Base-by-base conservation (phyloP, 2,888 invertebrate genomes). In the Lycaena phlaeas region DNA sequence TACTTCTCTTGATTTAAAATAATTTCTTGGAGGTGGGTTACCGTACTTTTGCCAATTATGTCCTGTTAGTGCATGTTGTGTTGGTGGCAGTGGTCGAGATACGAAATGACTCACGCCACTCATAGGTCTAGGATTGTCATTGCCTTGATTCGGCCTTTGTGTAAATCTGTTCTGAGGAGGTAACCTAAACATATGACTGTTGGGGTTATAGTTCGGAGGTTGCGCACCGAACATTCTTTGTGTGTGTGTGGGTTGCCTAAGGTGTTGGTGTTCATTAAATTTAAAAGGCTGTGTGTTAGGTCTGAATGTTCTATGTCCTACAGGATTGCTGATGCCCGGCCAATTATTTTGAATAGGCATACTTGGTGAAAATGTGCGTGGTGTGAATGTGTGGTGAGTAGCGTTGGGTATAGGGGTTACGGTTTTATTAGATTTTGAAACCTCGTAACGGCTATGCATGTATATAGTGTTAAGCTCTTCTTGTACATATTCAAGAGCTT, bases 1-100 rank as follows among this genome's bases (percentile, higher is more conserved):
- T 11, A 51, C 26, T 29, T 53, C 52, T 0, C 46, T 34, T 7
- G 45, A 42, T 42, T 54, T 51, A 42, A 55, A 53, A 41, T 57
- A 53, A 17, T 55, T 51, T 11, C 31, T 41, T 0, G 49, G 52
- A 1, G 51, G 50, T 14, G 54, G 51, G 37, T 54, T 53, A 0
- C 51, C 52, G 1, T 22, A 41, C 30, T 31, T 49, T 10, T 17
- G n/a, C 53, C 52, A 53, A 41, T 55, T 47, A 18, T 50, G 48
- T 1, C 44, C 45, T 5, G 38, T 30, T n/a, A 30, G 2, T 15
- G 15, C 47, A 14, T 50, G 46, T 0, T 42, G 44, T 9, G 38
- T 36, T 9, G 14, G 30, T 14, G 40, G 34, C 12, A 42, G 9
- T 14, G 14, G 40, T 18, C 27, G 38, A 2, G 38, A 7, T 2